Evolutionary conservation across 2,888 invertebrate genomes (phyloP).

Genomic region (Hoplodrina ambigua): DNA sequence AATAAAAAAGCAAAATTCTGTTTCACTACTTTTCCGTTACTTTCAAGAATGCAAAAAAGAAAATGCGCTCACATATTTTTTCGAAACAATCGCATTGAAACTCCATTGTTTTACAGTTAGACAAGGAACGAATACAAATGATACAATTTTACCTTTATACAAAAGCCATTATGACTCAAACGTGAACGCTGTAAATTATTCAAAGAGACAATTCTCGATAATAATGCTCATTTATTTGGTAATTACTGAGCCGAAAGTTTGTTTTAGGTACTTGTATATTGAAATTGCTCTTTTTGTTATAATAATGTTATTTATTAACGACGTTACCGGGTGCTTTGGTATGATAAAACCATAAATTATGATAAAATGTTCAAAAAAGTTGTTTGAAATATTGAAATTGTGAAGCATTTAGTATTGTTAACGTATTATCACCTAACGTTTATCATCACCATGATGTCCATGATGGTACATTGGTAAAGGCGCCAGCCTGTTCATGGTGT

Average conservation of each 20-base stretch:
- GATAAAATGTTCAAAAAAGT: too few species aligned
- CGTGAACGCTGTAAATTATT: slow-evolving; percentile 48
- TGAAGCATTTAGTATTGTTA: background rate
- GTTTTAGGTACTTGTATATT: slow-evolving; percentile 25
- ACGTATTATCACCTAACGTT: background rate
- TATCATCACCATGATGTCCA: too few species aligned
- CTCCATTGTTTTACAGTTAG: slow-evolving; percentile 13
- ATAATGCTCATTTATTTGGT: slow-evolving; percentile 45
- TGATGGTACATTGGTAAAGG: too few species aligned
- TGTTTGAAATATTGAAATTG: background rate
- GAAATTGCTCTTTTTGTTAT: slow-evolving; percentile 37
- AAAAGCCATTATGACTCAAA: slow-evolving; percentile 29
- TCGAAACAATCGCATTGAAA: slow-evolving; percentile 4
- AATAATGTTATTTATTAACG: slow-evolving; percentile 24
- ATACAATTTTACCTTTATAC: slow-evolving; percentile 14
- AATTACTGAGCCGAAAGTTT: slow-evolving; percentile 50
- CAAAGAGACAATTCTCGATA: slow-evolving; percentile 37
- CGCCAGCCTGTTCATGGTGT: too few species aligned
- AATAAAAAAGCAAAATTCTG: slow-evolving; percentile 1
- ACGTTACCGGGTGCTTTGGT: slow-evolving; percentile 9
- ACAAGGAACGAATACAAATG: slow-evolving; percentile 9
- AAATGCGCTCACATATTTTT: slow-evolving; percentile 26
- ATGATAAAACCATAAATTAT: slow-evolving; percentile 13
- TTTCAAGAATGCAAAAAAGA: slow-evolving; percentile 20
- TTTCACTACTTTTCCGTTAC: slow-evolving; percentile 9